These are phyloP conservation scores for Drosophila tsacasi DNA, from an alignment of 1,140 invertebrate genomes.

Conservation along the genomic window DNA sequence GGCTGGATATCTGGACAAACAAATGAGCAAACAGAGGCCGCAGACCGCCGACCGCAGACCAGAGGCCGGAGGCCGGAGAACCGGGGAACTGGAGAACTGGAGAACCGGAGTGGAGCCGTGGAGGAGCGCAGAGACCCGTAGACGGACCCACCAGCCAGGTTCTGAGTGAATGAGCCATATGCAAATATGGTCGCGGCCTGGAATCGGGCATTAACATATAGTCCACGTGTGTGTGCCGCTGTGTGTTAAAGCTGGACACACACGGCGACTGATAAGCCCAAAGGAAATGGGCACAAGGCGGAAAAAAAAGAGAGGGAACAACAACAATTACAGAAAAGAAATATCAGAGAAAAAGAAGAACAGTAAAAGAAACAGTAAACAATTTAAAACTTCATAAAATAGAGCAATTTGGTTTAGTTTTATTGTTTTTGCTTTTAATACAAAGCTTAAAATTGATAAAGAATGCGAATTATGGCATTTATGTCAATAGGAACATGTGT, in stretches of 20 bases:
- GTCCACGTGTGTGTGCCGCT: slow-evolving; percentile 20
- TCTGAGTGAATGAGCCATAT: slow-evolving; percentile 80
- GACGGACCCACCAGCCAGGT: slow-evolving; percentile 49
- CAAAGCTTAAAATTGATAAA: not conserved
- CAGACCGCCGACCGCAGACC: slow-evolving; percentile 19
- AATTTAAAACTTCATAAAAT: not conserved
- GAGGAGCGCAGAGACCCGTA: slow-evolving; percentile 22
- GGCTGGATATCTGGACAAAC: slow-evolving; percentile 75
- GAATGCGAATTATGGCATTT: not conserved
- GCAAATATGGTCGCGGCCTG: slow-evolving; percentile 73
- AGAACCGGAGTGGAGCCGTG: slow-evolving; percentile 7
- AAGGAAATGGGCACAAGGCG: slow-evolving; percentile 69
- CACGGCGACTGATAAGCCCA: slow-evolving; percentile 63
- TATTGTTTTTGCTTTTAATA: not conserved
- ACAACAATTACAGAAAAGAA: not conserved
- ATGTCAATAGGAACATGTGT: not conserved
- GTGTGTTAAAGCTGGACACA: slow-evolving; percentile 67
- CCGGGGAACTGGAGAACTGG: not conserved
- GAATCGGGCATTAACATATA: slow-evolving; percentile 67
- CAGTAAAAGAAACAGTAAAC: not conserved
- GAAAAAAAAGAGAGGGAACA: not conserved
- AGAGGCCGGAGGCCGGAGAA: not conserved
- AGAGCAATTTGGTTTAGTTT: not conserved
- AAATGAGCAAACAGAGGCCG: slow-evolving; percentile 60
- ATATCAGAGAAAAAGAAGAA: not conserved